Percentiles rank a stretch among this genome's conserved stretches.
Evolutionary conservation across 2,113 vertebrate species (phyloP).

Genomic region (Notothenia coriiceps): DNA sequence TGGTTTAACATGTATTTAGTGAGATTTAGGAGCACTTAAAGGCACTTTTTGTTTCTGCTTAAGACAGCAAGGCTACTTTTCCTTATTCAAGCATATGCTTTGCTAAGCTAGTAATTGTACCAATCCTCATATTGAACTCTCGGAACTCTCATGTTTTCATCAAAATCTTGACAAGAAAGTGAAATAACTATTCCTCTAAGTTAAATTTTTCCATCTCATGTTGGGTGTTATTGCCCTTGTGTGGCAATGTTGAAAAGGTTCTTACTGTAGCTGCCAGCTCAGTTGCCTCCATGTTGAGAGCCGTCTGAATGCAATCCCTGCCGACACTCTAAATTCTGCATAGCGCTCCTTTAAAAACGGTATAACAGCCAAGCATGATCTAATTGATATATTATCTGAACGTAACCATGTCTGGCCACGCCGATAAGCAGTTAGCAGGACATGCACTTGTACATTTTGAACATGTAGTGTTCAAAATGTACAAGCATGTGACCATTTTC

Average conservation of each 20-base stretch:
- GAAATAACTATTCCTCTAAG: background rate
- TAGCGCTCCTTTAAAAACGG: background rate
- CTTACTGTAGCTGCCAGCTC: too few relatives aligned
- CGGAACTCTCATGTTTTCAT: constrained; percentile 16
- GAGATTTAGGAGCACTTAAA: background rate
- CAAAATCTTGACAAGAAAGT: constrained; percentile 19
- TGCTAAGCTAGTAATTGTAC: background rate
- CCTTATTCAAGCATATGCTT: too few relatives aligned
- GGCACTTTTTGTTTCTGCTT: background rate
- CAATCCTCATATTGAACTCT: constrained; percentile 10
- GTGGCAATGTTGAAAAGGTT: background rate
- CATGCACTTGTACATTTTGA: background rate
- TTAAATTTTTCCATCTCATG: background rate
- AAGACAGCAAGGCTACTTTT: background rate
- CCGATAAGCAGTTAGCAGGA: constrained; percentile 7
- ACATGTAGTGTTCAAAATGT: constrained; percentile 35
- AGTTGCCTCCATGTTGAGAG: too few relatives aligned
- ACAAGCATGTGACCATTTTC: constrained; percentile 34
- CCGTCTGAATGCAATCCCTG: too few relatives aligned
- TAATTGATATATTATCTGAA: background rate
- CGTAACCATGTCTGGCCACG: constrained; percentile 1
- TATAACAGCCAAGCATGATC: background rate
- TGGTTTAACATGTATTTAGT: background rate
- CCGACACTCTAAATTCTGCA: too few relatives aligned
- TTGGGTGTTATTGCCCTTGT: background rate